Evolutionary conservation across 2,797 vertebrate species (phyloP).

Genomic region (Mus spretus): DNA sequence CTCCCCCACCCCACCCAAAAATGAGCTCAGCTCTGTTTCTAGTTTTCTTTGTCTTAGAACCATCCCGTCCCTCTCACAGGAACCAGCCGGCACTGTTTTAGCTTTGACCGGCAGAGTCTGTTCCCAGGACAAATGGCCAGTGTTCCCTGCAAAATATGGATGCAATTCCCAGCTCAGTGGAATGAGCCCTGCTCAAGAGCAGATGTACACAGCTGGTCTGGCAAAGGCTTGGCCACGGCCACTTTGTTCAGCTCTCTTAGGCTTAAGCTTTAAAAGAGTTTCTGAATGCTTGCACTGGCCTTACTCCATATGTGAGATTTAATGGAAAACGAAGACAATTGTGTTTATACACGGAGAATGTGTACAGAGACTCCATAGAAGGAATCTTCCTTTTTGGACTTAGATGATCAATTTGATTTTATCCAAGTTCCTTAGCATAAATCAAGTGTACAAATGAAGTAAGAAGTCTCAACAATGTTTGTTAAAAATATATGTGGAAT

Average conservation of each 20-base stretch:
- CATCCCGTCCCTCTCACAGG: conserved; percentile 61
- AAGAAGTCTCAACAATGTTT: conserved; percentile 48
- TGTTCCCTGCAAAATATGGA: conserved; percentile 31
- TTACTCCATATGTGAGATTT: conserved; percentile 49
- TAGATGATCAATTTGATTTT: conserved; percentile 36
- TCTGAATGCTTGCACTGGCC: neutral
- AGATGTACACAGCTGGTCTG: conserved; percentile 81
- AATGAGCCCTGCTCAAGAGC: conserved; percentile 63
- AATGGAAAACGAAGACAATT: conserved; percentile 45
- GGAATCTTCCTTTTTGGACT: neutral
- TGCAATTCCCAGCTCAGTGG: conserved; percentile 66
- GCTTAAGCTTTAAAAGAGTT: conserved; percentile 52
- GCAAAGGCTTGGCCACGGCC: conserved; percentile 62
- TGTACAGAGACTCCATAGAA: neutral
- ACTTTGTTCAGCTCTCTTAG: conserved; percentile 63
- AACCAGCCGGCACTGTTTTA: conserved; percentile 62
- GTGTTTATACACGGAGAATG: neutral
- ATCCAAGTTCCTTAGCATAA: conserved; percentile 7
- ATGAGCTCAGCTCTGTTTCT: conserved; percentile 50
- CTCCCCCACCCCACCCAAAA: neutral
- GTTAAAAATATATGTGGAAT: conserved; percentile 43
- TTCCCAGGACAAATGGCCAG: conserved; percentile 74
- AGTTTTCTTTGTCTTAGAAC: conserved; percentile 68
- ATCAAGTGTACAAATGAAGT: conserved; percentile 26
- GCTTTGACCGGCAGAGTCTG: conserved; percentile 59